Conservation (phyloP, 2,113 vertebrate species). For the Cottus gobio region DNA sequence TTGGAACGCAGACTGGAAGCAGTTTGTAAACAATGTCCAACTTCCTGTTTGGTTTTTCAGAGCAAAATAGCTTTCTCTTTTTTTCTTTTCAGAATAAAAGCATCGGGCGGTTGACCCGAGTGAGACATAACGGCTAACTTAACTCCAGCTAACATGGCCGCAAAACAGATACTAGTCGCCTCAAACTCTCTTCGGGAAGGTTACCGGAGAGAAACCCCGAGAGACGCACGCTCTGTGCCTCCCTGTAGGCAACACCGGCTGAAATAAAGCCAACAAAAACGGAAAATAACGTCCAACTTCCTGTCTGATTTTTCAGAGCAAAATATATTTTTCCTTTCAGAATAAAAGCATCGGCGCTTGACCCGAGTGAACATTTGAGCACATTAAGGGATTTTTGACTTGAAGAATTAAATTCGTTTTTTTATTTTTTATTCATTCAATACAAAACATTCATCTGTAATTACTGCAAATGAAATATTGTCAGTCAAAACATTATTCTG, state of each 20-base stretch:
- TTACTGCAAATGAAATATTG: neutral
- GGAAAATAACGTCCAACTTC: slow-evolving; percentile 15
- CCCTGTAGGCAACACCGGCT: neutral
- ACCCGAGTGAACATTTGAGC: too few species aligned
- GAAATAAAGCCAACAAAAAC: neutral
- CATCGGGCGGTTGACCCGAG: neutral
- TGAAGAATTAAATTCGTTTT: neutral
- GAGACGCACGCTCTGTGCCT: neutral
- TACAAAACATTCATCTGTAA: neutral
- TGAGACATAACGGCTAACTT: neutral
- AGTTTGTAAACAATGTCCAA: slow-evolving; percentile 59
- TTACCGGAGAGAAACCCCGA: neutral
- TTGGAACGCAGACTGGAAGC: slow-evolving; percentile 4
- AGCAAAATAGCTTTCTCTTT: neutral
- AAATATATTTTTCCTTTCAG: slow-evolving; percentile 12
- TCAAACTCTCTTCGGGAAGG: neutral
- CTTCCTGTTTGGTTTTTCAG: slow-evolving; percentile 55
- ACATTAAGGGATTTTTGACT: neutral
- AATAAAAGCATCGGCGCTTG: slow-evolving; percentile 20
- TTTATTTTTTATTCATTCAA: neutral
- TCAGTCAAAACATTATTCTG: neutral
- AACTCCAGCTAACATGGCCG: neutral
- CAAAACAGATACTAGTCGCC: rapidly evolving
- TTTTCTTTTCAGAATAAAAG: slow-evolving; percentile 36
- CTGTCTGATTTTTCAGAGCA: slow-evolving; percentile 41